Percentiles rank a stretch among this genome's conserved stretches.
Evolutionary conservation across 2,888 invertebrate genomes (phyloP).

Genomic region (Stenoptilia bipunctidactyla): DNA sequence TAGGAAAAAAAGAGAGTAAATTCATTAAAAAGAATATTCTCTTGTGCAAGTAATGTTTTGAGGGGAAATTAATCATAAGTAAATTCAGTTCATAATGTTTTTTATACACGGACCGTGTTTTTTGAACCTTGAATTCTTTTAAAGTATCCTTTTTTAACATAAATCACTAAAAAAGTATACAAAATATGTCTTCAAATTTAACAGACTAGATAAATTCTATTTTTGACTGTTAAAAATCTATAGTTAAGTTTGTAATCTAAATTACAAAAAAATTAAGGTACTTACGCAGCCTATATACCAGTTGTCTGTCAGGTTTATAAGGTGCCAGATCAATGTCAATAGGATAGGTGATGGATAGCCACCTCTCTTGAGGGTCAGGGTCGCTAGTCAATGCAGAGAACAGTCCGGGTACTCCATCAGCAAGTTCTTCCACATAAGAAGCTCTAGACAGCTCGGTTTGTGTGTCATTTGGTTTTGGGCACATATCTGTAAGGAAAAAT

Average conservation of each 20-base stretch:
- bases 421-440: slow-evolving; percentile 88
- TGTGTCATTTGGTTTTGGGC: slow-evolving; percentile 87
- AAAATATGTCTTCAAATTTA: too few species aligned
- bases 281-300: slow-evolving; percentile 81
- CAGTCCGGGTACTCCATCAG: slow-evolving; percentile 85
- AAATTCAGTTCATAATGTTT: too few species aligned
- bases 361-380: slow-evolving; percentile 81
- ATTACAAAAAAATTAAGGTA: slow-evolving; percentile 17
- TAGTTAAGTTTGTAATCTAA: background rate
- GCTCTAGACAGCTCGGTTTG: slow-evolving; percentile 79
- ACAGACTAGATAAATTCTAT: too few species aligned
- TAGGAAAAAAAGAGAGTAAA: too few species aligned
- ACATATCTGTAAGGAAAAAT: slow-evolving; percentile 90
- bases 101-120: too few species aligned
- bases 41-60: too few species aligned
- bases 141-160: too few species aligned
- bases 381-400: slow-evolving; percentile 87
- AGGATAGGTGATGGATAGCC: slow-evolving; percentile 88
- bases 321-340: slow-evolving; percentile 79
- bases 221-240: too few species aligned
- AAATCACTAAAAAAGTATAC: too few species aligned
- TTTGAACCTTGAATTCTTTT: too few species aligned
- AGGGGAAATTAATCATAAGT: too few species aligned
- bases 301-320: slow-evolving; percentile 77
- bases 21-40: too few species aligned